These are phyloP conservation scores for Chiloscyllium plagiosum DNA, from an alignment of 2,113 vertebrate genomes.

Conservation along the genomic window DNA sequence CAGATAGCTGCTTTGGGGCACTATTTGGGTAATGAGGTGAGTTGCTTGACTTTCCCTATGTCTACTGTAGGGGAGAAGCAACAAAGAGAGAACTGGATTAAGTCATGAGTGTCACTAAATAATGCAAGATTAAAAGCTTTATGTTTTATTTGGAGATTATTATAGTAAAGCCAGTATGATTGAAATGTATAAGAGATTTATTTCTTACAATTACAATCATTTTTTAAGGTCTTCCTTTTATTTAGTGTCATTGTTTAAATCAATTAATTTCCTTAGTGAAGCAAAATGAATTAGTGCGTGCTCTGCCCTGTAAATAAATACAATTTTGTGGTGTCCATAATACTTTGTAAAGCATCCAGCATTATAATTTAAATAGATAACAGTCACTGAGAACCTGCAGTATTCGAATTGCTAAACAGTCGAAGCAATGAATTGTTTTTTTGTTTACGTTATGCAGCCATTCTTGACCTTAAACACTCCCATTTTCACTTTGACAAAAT, in stretches of 20 bases:
- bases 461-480: background rate
- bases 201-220: background rate
- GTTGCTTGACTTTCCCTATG: background rate
- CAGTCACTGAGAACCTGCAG: background rate
- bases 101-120: background rate
- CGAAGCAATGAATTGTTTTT: background rate
- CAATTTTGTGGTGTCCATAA: background rate
- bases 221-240: background rate
- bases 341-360: background rate
- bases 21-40: background rate
- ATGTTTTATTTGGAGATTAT: background rate
- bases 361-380: background rate
- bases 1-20: background rate
- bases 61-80: background rate
- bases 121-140: background rate
- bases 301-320: background rate
- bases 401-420: background rate
- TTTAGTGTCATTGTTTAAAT: background rate
- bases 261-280: background rate
- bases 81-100: background rate
- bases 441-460: background rate
- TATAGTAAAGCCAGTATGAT: background rate
- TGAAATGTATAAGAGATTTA: background rate
- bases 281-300: background rate
- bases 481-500: constrained; percentile 30